A percentile compares a stretch with the other conserved stretches of the same genome.
These are phyloP conservation scores for Catharus minimus DNA, from an alignment of 2,113 vertebrate species.

Conservation along the genomic window DNA sequence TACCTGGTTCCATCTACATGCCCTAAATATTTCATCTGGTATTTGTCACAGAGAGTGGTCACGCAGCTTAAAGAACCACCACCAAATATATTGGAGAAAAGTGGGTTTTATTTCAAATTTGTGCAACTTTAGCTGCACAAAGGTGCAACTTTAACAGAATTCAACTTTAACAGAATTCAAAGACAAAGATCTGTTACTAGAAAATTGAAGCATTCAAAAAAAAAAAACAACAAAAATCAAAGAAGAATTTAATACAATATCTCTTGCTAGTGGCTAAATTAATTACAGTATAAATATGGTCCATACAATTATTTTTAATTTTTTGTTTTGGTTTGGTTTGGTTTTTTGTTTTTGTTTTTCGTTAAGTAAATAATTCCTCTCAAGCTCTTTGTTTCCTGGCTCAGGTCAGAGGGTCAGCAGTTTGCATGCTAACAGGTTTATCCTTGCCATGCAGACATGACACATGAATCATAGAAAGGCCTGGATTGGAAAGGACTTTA, in stretches of 20 bases:
- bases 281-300: neutral
- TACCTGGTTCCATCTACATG: neutral
- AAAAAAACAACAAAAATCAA: neutral
- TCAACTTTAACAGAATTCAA: neutral
- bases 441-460: neutral
- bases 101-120: neutral
- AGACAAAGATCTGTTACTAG: neutral
- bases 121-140: neutral
- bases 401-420: neutral
- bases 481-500: neutral
- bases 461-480: neutral
- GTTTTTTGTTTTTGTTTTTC: no score
- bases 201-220: neutral
- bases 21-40: neutral
- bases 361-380: neutral
- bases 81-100: neutral
- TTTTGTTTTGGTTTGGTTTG: neutral
- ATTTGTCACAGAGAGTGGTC: neutral
- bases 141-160: neutral
- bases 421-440: neutral
- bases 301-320: neutral
- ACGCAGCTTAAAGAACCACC: accelerated
- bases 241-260: neutral
- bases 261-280: neutral
- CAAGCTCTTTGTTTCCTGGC: neutral